Percentiles rank a stretch among this genome's conserved stretches.
Conservation (phyloP, 2,113 vertebrate genomes). For the Pogona vitticeps region DNA sequence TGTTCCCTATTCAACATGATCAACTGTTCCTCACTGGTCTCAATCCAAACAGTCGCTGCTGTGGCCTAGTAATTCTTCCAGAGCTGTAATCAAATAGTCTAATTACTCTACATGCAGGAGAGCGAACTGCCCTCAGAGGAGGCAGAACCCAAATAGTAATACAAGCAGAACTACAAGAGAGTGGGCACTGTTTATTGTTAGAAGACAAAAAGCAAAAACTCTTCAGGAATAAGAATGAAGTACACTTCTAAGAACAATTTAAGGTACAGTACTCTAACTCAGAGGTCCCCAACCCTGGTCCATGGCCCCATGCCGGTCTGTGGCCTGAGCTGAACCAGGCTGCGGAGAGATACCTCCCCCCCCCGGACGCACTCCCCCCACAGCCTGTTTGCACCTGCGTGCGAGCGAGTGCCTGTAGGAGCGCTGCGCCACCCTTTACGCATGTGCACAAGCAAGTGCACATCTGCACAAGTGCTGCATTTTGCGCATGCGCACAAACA, state of each 20-base stretch:
- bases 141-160: neutral
- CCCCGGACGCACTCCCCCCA: too few species aligned
- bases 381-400: too few species aligned
- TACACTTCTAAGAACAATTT: neutral
- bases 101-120: neutral
- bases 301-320: too few species aligned
- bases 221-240: neutral
- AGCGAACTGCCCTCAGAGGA: neutral
- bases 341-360: too few species aligned
- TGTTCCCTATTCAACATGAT: neutral
- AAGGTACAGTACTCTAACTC: neutral
- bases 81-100: neutral
- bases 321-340: too few species aligned
- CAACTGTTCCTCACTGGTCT: neutral
- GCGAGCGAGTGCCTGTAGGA: too few species aligned
- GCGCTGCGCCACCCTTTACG: too few species aligned
- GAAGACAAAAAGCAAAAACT: neutral
- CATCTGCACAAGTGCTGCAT: too few species aligned
- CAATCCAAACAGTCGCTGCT: neutral
- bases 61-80: neutral
- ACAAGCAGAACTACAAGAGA: neutral
- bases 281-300: too few species aligned
- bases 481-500: too few species aligned
- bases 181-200: neutral
- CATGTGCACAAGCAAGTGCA: too few species aligned